phyloP scores from a whole-genome alignment of 2,888 invertebrate genomes.

The Drosophila antonietae region DNA sequence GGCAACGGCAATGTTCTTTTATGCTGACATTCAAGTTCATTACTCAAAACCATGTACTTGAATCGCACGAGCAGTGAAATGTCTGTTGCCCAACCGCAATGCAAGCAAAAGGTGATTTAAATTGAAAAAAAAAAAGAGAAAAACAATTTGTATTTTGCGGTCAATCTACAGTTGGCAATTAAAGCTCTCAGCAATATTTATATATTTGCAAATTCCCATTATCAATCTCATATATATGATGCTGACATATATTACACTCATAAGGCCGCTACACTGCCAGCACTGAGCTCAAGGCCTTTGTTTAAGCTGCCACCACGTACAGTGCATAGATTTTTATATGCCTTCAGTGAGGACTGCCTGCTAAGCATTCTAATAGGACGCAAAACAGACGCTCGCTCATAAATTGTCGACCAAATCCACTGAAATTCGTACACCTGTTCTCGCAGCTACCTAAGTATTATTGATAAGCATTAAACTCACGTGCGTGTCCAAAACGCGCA shows the following conservation, averaged over 20 bases:
- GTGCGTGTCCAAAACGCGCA: constrained; percentile 70
- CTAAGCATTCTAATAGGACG: constrained; percentile 34
- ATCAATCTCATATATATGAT: neutral
- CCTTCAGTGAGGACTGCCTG: constrained; percentile 14
- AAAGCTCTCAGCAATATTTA: constrained; percentile 18
- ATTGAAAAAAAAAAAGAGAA: constrained; percentile 18
- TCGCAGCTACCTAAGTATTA: constrained; percentile 60
- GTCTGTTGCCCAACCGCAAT: constrained; percentile 52
- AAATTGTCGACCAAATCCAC: constrained; percentile 66
- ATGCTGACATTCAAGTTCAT: constrained; percentile 58
- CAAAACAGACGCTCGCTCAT: constrained; percentile 26
- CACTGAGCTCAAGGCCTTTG: constrained; percentile 15
- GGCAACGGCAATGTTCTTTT: constrained; percentile 22
- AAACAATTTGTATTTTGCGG: constrained; percentile 21
- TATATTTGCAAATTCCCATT: neutral
- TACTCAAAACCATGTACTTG: constrained; percentile 20
- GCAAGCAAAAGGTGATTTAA: constrained; percentile 39
- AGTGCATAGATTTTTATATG: constrained; percentile 67
- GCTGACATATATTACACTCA: neutral
- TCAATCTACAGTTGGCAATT: constrained; percentile 46
- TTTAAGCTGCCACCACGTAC: constrained; percentile 57
- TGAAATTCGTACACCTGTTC: constrained; percentile 71
- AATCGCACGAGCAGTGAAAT: constrained; percentile 18
- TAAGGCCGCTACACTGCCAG: constrained; percentile 17
- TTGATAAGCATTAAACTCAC: constrained; percentile 74